Base-by-base conservation (phyloP, 92 coral and sea anemone species). In the Palythoa grandiflora region DNA sequence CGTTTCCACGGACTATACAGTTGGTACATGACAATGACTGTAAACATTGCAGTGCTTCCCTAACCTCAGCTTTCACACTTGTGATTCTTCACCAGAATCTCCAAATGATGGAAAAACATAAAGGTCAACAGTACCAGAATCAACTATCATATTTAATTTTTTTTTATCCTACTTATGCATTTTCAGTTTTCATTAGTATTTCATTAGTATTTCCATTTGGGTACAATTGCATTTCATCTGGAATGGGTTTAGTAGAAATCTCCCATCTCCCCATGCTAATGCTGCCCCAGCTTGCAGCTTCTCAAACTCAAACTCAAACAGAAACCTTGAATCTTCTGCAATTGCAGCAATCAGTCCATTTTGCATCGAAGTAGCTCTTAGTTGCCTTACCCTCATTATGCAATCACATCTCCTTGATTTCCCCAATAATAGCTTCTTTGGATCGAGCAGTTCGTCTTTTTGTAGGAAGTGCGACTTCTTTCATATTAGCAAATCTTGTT, bases 101-200 rank as follows among this genome's bases (percentile, higher is more conserved):
- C 73, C 73, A 54, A 79, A 87, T 73, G 88, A 87, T 87, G 93
- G 87, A 75, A 19, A 90, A 20, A 50, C 78, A 90, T 87, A 87
- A 39, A 90, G 57, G 61, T 40, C 68, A 59, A 85, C 66, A 40
- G 89, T 39, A 15, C 93, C 93, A 71, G 83, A 52, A 11, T 88
- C 93, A 90, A 86, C 93, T 38, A 83, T 86, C 37, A 90, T 90
- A 52, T 90, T 90, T 73, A 47, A 86, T 73, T 75, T 90, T 28
- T 28, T 87, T 75, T 90, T 8, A 90, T 88, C 75, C 83, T 90
- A 2, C 83, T 51, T 15, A 87, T 87, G 84, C 84, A 86, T 47
- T 57, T 52, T 54, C 84, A 86, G 71, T 55, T 55, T 19, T 86
- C 83, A 86, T 17, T 86, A 53, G 9, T 86, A 37, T 28, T 11